Percentiles rank a stretch among this genome's conserved stretches.
phyloP scores from a whole-genome alignment of 2,797 vertebrate species.

The Enteromius mattozi region DNA sequence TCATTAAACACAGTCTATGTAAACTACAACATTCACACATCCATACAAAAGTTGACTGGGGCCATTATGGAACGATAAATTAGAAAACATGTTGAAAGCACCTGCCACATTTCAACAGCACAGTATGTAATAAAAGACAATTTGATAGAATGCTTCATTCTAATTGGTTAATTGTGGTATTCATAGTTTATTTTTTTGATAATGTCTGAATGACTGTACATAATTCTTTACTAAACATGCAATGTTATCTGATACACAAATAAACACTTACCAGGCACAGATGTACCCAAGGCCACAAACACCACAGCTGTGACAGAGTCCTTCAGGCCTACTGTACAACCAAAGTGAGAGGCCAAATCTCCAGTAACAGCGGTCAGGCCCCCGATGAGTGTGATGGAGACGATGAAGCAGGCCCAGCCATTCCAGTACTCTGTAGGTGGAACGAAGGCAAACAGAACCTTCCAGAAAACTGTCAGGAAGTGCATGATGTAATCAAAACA shows the following conservation, averaged over 20 bases:
- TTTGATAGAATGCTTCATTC: not conserved
- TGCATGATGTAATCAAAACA: constrained; percentile 93
- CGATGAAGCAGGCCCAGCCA: constrained; percentile 89
- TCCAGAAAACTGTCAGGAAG: constrained; percentile 91
- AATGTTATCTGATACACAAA: constrained; percentile 20
- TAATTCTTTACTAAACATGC: not conserved
- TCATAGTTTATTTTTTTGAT: not conserved
- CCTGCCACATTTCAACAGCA: not conserved
- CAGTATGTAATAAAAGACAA: not conserved
- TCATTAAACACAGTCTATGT: constrained; percentile 7
- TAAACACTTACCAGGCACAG: constrained; percentile 82
- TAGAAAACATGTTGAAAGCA: not conserved
- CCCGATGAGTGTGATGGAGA: constrained; percentile 86
- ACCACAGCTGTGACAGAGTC: constrained; percentile 89
- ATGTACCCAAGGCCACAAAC: constrained; percentile 88
- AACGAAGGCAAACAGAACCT: constrained; percentile 88
- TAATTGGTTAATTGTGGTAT: not conserved
- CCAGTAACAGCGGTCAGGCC: constrained; percentile 86
- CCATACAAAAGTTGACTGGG: not conserved
- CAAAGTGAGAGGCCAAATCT: constrained; percentile 87
- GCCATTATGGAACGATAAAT: not conserved
- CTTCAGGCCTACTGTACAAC: constrained; percentile 88
- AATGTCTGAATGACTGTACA: not conserved
- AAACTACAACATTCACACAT: not conserved
- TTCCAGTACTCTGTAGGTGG: constrained; percentile 91